These are phyloP conservation scores for Bombus breviceps DNA, from an alignment of 1,140 invertebrate genomes.

Conservation along the genomic window DNA sequence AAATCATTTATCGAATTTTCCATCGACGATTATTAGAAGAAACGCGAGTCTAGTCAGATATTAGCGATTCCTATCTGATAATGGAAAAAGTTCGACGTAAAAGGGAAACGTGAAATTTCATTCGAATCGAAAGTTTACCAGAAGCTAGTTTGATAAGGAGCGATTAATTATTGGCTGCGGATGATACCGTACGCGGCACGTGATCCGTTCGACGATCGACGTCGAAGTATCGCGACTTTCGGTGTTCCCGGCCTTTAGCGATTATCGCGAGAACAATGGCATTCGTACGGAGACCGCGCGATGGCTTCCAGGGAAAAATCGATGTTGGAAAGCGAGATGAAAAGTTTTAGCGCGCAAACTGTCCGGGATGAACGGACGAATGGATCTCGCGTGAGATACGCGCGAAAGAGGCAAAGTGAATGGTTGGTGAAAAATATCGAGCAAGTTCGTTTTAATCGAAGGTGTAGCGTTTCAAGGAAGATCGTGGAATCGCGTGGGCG, in stretches of 20 bases:
- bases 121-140: not conserved
- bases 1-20: not conserved
- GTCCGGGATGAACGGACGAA: not conserved
- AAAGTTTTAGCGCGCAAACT: not conserved
- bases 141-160: not conserved
- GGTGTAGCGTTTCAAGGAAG: too few species aligned
- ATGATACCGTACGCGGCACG: not conserved
- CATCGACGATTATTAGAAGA: not conserved
- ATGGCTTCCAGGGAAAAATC: not conserved
- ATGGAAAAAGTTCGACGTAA: too few species aligned
- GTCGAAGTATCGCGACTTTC: not conserved
- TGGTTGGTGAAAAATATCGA: not conserved
- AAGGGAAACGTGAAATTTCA: not conserved
- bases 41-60: not conserved
- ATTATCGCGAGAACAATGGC: not conserved
- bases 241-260: not conserved
- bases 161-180: not conserved
- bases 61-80: not conserved
- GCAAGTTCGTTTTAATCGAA: not conserved
- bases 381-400: not conserved
- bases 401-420: not conserved
- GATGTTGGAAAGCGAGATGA: not conserved
- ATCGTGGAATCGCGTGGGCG: not conserved
- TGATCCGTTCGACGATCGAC: slow-evolving; percentile 5
- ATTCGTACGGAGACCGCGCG: too few species aligned